Evolutionary conservation across 2,113 vertebrate genomes (phyloP).

Genomic region (Phalacrocorax aristotelis): DNA sequence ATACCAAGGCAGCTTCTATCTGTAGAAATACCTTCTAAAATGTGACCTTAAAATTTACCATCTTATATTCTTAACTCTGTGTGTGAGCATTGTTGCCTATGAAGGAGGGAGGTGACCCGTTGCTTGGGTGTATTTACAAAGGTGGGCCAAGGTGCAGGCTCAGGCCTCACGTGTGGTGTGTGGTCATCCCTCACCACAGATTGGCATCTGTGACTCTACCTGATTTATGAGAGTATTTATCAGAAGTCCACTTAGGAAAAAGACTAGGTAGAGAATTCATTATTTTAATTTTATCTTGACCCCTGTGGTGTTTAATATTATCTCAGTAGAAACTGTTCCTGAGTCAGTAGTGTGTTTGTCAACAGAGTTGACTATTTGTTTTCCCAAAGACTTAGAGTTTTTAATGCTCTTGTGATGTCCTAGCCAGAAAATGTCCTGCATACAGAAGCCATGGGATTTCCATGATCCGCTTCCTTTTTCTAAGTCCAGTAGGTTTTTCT

Average conservation of each 20-base stretch:
- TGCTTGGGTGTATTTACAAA: not conserved
- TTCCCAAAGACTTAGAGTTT: not conserved
- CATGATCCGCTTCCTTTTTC: not conserved
- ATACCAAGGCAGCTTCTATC: not conserved
- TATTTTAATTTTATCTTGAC: not conserved
- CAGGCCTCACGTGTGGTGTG: fast-evolving
- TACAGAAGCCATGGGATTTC: not conserved
- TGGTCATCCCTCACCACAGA: not conserved
- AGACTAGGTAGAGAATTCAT: not conserved
- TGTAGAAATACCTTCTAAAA: not conserved
- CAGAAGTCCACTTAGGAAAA: not conserved
- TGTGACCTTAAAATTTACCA: not conserved
- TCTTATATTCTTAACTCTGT: not conserved
- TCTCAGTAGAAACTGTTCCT: not conserved
- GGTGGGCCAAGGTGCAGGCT: not conserved
- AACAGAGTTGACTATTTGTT: not conserved
- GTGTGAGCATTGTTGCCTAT: not conserved
- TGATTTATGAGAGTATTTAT: not conserved
- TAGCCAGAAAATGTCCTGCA: not conserved
- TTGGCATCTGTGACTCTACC: not conserved
- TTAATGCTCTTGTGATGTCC: not conserved
- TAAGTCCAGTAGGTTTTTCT: not conserved
- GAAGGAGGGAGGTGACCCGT: fast-evolving
- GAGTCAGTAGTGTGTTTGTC: not conserved
- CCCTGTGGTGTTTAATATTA: not conserved